These are phyloP conservation scores for Wiebesia pumilae DNA, from an alignment of 1,140 invertebrate species.

Conservation along the genomic window DNA sequence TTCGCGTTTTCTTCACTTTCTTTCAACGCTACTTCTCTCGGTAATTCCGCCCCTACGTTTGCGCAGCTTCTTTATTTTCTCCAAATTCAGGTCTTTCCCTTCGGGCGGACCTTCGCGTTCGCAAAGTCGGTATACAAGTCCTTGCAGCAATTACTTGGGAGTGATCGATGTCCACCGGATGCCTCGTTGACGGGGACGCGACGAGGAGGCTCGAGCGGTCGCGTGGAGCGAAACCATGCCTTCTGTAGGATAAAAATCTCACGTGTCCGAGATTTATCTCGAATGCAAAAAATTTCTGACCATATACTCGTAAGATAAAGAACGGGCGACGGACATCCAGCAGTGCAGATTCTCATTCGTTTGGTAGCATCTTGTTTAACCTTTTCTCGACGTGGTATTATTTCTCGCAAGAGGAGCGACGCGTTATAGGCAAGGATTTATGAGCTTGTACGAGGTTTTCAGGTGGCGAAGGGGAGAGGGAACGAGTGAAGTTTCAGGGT, in stretches of 20 bases:
- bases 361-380: slow-evolving; percentile 26
- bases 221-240: too few species aligned
- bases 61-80: slow-evolving; percentile 10
- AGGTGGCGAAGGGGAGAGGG: neutral
- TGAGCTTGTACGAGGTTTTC: slow-evolving; percentile 25
- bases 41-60: neutral
- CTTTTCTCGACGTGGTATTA: slow-evolving; percentile 6
- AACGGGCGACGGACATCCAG: too few species aligned
- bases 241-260: too few species aligned
- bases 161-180: too few species aligned
- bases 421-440: slow-evolving; percentile 34
- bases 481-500: neutral
- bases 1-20: neutral
- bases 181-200: too few species aligned
- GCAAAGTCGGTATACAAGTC: too few species aligned
- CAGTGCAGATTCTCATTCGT: neutral
- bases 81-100: too few species aligned
- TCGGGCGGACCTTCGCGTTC: too few species aligned
- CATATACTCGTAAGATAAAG: neutral
- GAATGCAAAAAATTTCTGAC: neutral
- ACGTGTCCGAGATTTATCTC: too few species aligned
- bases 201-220: too few species aligned
- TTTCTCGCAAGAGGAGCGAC: slow-evolving; percentile 1
- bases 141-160: too few species aligned
- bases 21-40: neutral